Base-by-base conservation (phyloP, 92 coral and sea anemone genomes). In the Anthopleura xanthogrammica region DNA sequence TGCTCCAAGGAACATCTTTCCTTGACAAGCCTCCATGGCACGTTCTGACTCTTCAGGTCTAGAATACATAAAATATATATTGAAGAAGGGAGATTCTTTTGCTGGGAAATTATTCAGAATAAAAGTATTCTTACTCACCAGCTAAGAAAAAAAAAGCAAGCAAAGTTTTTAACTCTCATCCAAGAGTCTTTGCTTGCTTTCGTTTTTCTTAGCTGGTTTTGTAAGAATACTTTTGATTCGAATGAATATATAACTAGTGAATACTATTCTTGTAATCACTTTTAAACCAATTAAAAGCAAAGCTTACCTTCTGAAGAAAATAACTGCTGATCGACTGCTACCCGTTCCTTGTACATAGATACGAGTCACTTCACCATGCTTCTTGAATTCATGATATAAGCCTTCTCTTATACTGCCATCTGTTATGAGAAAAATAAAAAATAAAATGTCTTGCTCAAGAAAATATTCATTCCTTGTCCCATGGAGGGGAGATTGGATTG, bases 331-430 rank as follows among this genome's bases (percentile, higher is more conserved):
- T 77, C 99, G 87, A 68, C 83, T 92, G 68, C 82, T 88, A 11
- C 98, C 99, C 62, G 92, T 88, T 54, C 99, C 99, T 78, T 92
- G 94, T 72, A 94, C 90, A 75, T 85, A 92, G 20, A 96, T 96
- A 14, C 95, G 94, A n/a, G 89, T 83, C 24, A 96, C 99, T 86
- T 96, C 99, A 41, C 99, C 99, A 87, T 96, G 94, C 78, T 96
- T 96, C 89, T 96, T 96, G 80, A 96, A 96, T 80, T 96, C 99
- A 79, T 96, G 99, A 79, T 92, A 96, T 65, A 96, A 85, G 1
- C 99, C 99, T 60, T 94, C 99, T 68, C 94, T 95, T 74, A 96
- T 90, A 22, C 98, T 94, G 60, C 92, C 79, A 80, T 96, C 99
- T 96, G 80, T 9, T 60, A 70, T 75, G 46, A 40, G 57, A 80